Conservation (phyloP, 2,113 vertebrate species). For the Bombycilla garrulus region DNA sequence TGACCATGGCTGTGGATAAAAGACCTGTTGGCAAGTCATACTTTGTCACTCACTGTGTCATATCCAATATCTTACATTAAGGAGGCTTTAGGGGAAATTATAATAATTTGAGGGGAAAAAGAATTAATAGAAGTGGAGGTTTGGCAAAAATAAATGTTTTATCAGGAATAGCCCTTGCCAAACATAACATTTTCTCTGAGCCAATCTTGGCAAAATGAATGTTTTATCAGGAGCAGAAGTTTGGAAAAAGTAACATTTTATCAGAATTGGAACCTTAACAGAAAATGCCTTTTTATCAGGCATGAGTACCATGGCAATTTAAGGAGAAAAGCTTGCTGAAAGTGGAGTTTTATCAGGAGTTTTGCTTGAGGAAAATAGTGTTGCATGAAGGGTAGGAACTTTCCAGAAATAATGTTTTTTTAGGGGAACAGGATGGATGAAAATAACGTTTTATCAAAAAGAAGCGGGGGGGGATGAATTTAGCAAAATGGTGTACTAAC, state of each 20-base stretch:
- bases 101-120: slow-evolving; percentile 47
- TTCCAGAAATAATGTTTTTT: slow-evolving; percentile 62
- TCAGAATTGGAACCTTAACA: slow-evolving; percentile 43
- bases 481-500: slow-evolving; percentile 52
- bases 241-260: slow-evolving; percentile 52
- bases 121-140: slow-evolving; percentile 38
- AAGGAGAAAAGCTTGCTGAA: slow-evolving; percentile 40
- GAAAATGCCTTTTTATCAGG: slow-evolving; percentile 58
- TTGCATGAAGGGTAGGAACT: slow-evolving; percentile 13
- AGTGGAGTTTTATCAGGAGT: slow-evolving; percentile 32
- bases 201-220: slow-evolving; percentile 55
- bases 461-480: slow-evolving; percentile 1
- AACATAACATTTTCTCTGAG: slow-evolving; percentile 65
- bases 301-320: not conserved
- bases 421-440: slow-evolving; percentile 10
- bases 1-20: slow-evolving; percentile 30
- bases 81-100: slow-evolving; percentile 32
- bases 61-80: not conserved
- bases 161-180: slow-evolving; percentile 5
- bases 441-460: slow-evolving; percentile 52
- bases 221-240: slow-evolving; percentile 42
- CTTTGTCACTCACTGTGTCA: not conserved
- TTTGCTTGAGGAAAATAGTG: slow-evolving; percentile 28
- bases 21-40: not conserved
- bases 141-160: slow-evolving; percentile 50